Conservation (phyloP, 2,797 vertebrate species). For the Semaprochilodus insignis region DNA sequence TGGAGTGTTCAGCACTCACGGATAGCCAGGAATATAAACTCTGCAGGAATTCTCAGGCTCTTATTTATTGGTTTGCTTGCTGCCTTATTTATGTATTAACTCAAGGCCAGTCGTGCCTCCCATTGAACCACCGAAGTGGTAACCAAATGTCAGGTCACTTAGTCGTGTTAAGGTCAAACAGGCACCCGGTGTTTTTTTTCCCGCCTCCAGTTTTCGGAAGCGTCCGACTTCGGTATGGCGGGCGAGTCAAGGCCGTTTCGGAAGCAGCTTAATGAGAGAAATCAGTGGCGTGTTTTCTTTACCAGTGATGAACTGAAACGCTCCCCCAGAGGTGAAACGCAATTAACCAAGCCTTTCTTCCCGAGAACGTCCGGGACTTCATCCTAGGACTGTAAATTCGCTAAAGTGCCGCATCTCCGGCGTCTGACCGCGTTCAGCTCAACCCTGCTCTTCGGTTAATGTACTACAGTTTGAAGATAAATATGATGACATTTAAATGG, state of each 20-base stretch:
- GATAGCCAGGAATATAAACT: too few species aligned
- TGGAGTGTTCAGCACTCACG: too few species aligned
- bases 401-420: neutral
- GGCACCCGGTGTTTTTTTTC: too few species aligned
- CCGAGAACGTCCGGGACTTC: neutral
- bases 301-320: neutral
- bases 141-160: neutral
- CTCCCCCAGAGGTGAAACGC: conserved; percentile 12
- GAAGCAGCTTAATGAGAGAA: conserved; percentile 22
- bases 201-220: too few species aligned
- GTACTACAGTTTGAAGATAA: conserved; percentile 24
- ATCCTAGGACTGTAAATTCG: neutral
- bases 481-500: conserved; percentile 45
- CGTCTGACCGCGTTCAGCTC: conserved; percentile 9
- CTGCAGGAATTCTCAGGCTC: neutral
- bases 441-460: conserved; percentile 18
- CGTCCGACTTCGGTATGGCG: neutral
- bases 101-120: neutral
- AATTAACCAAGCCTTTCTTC: conserved; percentile 8
- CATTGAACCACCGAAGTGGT: too few species aligned
- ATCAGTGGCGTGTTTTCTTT: neutral
- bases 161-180: neutral
- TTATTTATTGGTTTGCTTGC: neutral
- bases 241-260: neutral
- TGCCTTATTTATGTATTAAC: neutral